phyloP scores from a whole-genome alignment of 2,113 vertebrate genomes.

The Boulengeromyrus knoepffleri region DNA sequence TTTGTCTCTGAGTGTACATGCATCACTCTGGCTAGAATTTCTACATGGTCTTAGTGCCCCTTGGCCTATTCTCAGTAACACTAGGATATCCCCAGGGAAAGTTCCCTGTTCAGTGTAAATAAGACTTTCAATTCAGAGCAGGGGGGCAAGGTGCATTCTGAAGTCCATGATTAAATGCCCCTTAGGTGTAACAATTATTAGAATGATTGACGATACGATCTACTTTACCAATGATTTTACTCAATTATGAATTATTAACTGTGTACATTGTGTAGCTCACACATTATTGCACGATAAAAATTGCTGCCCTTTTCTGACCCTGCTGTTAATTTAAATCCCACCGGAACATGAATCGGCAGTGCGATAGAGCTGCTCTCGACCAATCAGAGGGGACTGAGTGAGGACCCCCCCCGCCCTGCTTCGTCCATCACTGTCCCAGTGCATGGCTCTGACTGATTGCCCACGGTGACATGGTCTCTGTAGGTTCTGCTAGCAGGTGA shows the following conservation, averaged over 20 bases:
- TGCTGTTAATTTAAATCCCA: constrained; percentile 28
- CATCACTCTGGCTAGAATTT: not conserved
- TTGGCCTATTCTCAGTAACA: not conserved
- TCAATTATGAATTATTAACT: not conserved
- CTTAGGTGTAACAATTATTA: not conserved
- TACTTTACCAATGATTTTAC: not conserved
- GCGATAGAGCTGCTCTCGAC: constrained; percentile 39
- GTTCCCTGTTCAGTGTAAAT: not conserved
- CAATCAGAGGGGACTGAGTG: constrained; percentile 35
- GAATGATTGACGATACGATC: not conserved
- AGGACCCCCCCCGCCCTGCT: not conserved
- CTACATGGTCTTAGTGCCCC: not conserved
- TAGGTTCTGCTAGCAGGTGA: constrained; percentile 49
- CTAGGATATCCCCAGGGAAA: not conserved
- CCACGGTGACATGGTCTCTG: constrained; percentile 39
- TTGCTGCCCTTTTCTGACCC: not conserved
- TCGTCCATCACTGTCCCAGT: constrained; percentile 53
- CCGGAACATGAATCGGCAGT: constrained; percentile 24
- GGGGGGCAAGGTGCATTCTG: not conserved
- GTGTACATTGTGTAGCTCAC: not conserved
- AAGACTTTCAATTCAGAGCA: not conserved
- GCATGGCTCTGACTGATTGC: constrained; percentile 62
- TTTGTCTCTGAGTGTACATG: not conserved
- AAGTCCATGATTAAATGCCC: not conserved
- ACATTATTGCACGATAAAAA: not conserved